A percentile compares a stretch with the other conserved stretches of the same genome.
These are phyloP conservation scores for Oryzaephilus surinamensis DNA, from an alignment of 1,140 invertebrate genomes.

Conservation along the genomic window DNA sequence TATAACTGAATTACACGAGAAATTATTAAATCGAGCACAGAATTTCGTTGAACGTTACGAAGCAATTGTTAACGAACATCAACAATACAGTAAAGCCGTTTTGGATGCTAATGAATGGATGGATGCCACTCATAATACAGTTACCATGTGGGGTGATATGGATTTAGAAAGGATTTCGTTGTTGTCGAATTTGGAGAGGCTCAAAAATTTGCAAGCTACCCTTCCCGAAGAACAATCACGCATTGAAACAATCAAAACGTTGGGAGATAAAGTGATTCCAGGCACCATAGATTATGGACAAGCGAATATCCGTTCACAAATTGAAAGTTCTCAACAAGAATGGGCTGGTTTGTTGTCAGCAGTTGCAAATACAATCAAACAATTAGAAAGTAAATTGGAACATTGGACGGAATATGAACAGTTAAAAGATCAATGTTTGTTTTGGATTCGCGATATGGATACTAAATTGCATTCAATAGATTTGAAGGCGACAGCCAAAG, in stretches of 20 bases:
- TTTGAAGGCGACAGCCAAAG: slow-evolving; percentile 67
- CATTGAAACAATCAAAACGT: slow-evolving; percentile 62
- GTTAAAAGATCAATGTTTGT: slow-evolving; percentile 71
- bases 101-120: slow-evolving; percentile 84
- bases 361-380: slow-evolving; percentile 64
- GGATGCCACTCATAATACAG: slow-evolving; percentile 76
- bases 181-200: slow-evolving; percentile 82
- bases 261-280: slow-evolving; percentile 84
- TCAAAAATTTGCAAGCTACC: slow-evolving; percentile 70
- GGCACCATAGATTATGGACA: slow-evolving; percentile 79
- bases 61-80: slow-evolving; percentile 82
- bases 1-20: slow-evolving; percentile 49
- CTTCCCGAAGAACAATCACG: slow-evolving; percentile 78
- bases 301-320: slow-evolving; percentile 71
- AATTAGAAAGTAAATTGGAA: slow-evolving; percentile 68
- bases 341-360: slow-evolving; percentile 75
- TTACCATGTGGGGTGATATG: slow-evolving; percentile 76
- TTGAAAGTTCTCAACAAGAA: slow-evolving; percentile 79
- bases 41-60: slow-evolving; percentile 72
- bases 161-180: slow-evolving; percentile 80
- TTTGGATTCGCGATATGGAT: slow-evolving; percentile 85
- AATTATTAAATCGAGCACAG: slow-evolving; percentile 57
- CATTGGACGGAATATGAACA: slow-evolving; percentile 87
- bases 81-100: slow-evolving; percentile 82
- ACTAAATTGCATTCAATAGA: slow-evolving; percentile 80